Evolutionary conservation across 1,140 invertebrate species (phyloP).

Genomic region (Nixonia krombeini): DNA sequence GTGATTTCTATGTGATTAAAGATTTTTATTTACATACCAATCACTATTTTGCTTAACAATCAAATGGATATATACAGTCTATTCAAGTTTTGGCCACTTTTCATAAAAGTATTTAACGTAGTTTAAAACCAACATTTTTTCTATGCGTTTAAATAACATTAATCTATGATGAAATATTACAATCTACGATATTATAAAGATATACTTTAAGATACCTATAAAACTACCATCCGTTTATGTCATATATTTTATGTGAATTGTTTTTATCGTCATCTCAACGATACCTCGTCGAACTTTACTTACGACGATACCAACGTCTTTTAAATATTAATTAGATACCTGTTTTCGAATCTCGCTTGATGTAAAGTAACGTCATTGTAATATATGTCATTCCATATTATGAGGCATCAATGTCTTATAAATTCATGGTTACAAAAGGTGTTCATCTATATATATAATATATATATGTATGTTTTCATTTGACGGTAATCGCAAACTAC

Average conservation of each 20-base stretch:
- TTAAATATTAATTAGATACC: conserved; percentile 9
- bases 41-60: conserved; percentile 59
- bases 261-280: neutral
- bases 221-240: conserved; percentile 35
- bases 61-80: conserved; percentile 60
- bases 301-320: neutral
- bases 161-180: conserved; percentile 45
- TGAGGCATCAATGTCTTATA: too few species aligned
- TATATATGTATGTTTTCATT: too few species aligned
- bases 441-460: too few species aligned
- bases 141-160: conserved; percentile 45
- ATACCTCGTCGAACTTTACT: conserved; percentile 4
- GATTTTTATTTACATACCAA: conserved; percentile 61
- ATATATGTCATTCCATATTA: too few species aligned
- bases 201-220: conserved; percentile 29
- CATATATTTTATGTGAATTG: neutral
- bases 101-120: conserved; percentile 49
- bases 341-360: too few species aligned
- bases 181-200: conserved; percentile 44
- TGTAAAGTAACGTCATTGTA: neutral
- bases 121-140: conserved; percentile 36
- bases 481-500: too few species aligned
- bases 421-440: too few species aligned
- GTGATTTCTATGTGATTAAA: conserved; percentile 44
- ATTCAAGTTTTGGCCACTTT: conserved; percentile 55